Evolutionary conservation across 2,888 invertebrate genomes (phyloP).

Genomic region (Limnephilus auricula): DNA sequence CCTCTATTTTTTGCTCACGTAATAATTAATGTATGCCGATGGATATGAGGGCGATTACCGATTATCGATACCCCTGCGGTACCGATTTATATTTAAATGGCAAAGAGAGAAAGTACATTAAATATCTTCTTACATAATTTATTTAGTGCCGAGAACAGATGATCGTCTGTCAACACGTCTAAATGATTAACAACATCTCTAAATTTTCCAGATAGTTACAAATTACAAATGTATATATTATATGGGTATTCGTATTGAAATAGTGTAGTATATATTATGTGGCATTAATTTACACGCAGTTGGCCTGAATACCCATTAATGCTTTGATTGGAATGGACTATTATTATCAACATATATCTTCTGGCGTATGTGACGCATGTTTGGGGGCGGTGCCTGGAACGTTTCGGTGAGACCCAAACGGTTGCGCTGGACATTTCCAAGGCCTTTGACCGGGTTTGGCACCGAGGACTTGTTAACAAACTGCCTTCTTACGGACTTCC

Average conservation of each 20-base stretch:
- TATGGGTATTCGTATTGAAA: neutral
- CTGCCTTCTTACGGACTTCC: no score
- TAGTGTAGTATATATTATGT: neutral
- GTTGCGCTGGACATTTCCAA: no score
- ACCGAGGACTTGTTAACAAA: no score
- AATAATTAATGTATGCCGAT: no score
- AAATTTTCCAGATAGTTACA: neutral
- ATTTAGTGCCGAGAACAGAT: neutral
- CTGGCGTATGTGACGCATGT: no score
- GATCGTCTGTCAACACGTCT: neutral
- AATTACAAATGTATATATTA: neutral
- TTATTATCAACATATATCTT: no score
- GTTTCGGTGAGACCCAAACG: no score
- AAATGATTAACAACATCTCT: neutral
- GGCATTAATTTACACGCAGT: neutral
- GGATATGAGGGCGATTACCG: no score
- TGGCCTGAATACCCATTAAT: neutral
- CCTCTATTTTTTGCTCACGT: no score
- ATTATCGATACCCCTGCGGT: no score
- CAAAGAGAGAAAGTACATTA: neutral
- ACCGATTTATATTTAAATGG: neutral
- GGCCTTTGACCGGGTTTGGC: no score
- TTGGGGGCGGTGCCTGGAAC: no score
- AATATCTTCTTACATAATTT: neutral
- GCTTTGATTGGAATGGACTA: neutral